These are phyloP conservation scores for Scrobipalpa costella DNA, from an alignment of 2,888 invertebrate genomes.

Conservation along the genomic window DNA sequence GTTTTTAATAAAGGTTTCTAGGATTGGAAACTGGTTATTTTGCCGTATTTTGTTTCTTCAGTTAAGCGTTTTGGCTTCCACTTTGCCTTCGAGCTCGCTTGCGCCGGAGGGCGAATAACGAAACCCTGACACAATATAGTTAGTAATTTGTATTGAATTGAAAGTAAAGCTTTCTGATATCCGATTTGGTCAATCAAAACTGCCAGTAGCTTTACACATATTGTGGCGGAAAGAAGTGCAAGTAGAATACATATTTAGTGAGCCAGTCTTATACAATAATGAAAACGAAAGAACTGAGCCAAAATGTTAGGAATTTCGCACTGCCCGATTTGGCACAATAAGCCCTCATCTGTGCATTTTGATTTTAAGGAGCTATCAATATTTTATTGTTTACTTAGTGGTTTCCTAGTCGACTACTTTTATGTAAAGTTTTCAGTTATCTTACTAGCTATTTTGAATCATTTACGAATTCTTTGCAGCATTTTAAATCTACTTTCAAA, in stretches of 20 bases:
- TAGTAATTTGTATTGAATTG: neutral
- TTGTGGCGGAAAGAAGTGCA: slow-evolving; percentile 5
- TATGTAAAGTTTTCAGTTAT: slow-evolving; percentile 18
- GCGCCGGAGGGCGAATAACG: slow-evolving; percentile 5
- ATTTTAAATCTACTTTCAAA: slow-evolving; percentile 12
- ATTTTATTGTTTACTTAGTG: slow-evolving; percentile 10
- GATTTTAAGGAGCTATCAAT: neutral
- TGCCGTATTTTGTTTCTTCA: neutral
- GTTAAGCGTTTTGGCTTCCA: slow-evolving; percentile 6
- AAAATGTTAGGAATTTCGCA: neutral
- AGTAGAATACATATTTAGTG: neutral
- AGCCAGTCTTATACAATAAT: neutral
- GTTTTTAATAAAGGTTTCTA: neutral
- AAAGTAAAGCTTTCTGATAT: neutral
- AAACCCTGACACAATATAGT: slow-evolving; percentile 9
- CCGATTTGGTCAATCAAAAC: neutral
- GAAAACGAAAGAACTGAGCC: neutral
- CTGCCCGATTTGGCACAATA: neutral
- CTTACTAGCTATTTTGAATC: slow-evolving; percentile 21
- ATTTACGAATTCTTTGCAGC: slow-evolving; percentile 17
- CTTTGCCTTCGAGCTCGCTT: neutral
- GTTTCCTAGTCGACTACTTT: slow-evolving; percentile 28
- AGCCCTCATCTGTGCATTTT: neutral
- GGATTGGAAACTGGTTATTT: neutral
- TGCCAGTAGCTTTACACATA: slow-evolving; percentile 11